Evolutionary conservation across 2,113 vertebrate species (phyloP), one percentile per base, ranked within the genome.

Genomic region (Lanius collurio): DNA sequence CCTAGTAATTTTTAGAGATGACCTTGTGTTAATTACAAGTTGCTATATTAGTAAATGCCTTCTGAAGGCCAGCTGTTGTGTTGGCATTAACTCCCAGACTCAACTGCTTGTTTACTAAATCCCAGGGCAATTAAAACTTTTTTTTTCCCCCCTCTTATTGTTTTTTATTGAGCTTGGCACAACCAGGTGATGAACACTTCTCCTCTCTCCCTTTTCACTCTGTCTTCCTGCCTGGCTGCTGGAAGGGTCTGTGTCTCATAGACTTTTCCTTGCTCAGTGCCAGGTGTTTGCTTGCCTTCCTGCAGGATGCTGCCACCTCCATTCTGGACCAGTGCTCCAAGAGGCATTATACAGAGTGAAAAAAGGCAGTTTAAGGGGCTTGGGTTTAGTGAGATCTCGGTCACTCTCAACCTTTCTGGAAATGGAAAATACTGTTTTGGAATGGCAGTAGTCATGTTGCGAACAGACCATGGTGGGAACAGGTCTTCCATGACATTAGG

Each of bases 1-100:
- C 88, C 94, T 91, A 75, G 95, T 97, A 93, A 97, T 86, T 97
- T 96, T 96, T 95, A 96, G 94, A 87, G 92, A 95, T 94, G 95
- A 97, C 96, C 96, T 97, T 95, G 93, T 94, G 94, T 96, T 97
- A 97, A 97, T 97, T 97, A 95, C 94, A 93, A 89, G 95, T 95
- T 97, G 80, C 92, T 95, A 74, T 97, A 92, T 96, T 97, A 95
- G 94, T 94, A 95, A 96, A 96, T 92, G 83, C 68, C 65, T 95
- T 96, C 91, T 97, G 95, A 96, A 97, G 93, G 63, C 96, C 96
- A 96, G 96, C 96, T 97, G 97, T 96, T 97, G 87, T 89, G 89
- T 94, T 97, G 96, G 94, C 94, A 95, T 93, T 95, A 95, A 88
- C 77, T 96, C 90, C 60, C 77, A 76, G 89, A 86, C 81, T 96